Conservation (phyloP, 2,113 vertebrate species). For the Paratilapia polleni region DNA sequence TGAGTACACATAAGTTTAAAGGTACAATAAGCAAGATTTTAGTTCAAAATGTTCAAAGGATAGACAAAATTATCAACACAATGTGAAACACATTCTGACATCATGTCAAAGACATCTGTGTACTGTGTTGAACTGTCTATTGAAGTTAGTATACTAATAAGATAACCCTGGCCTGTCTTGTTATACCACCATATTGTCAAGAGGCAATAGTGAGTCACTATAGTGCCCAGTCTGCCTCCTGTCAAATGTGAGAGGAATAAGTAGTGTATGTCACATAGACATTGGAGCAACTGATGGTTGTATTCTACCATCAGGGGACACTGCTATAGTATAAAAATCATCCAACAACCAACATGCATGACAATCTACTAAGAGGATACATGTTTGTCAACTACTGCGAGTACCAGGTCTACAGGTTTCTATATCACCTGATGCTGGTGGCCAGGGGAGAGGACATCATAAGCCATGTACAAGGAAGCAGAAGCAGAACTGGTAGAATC, state of each 20-base stretch:
- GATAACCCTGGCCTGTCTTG: not conserved
- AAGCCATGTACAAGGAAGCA: accelerated
- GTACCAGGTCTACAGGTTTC: not conserved
- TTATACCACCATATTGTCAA: not conserved
- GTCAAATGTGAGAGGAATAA: slow-evolving; percentile 8
- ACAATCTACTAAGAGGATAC: not conserved
- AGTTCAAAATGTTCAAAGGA: not conserved
- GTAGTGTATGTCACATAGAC: not conserved
- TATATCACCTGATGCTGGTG: not conserved
- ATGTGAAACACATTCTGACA: not conserved
- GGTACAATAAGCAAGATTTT: not conserved
- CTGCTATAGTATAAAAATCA: not conserved
- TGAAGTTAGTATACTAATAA: not conserved
- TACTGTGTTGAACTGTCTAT: not conserved
- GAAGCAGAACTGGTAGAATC: not conserved
- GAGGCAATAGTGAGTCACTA: not conserved
- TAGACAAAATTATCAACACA: accelerated
- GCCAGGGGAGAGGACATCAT: not conserved
- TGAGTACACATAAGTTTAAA: not conserved
- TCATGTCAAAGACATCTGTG: not conserved
- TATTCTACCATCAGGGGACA: not conserved
- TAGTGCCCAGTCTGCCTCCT: not conserved
- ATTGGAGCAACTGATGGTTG: not conserved
- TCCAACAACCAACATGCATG: not conserved
- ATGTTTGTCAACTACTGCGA: not conserved